A percentile compares a stretch with the other conserved stretches of the same genome.
phyloP scores from a whole-genome alignment of 2,888 invertebrate species.

The Blomia tropicalis region DNA sequence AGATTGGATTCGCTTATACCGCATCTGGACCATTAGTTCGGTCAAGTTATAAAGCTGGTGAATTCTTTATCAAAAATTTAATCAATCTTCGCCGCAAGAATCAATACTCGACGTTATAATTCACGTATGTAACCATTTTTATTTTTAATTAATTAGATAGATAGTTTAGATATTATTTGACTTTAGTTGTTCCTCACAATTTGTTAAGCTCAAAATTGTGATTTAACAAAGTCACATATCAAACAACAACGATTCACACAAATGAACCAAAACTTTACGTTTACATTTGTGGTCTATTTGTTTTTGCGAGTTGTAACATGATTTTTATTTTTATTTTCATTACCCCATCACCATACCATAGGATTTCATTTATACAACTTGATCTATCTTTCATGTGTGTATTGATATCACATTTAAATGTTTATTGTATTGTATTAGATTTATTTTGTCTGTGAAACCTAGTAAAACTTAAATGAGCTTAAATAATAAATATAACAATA shows the following conservation, averaged over 20 bases:
- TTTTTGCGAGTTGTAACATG: constrained; percentile 16
- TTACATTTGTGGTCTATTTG: background rate
- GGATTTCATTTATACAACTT: too few species aligned
- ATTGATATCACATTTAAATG: background rate
- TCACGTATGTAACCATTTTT: background rate
- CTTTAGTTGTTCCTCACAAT: constrained; percentile 1
- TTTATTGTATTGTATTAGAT: background rate
- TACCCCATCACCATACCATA: too few species aligned
- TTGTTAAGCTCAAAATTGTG: constrained; percentile 7
- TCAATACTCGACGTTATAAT: too few species aligned
- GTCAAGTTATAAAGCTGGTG: constrained; percentile 95
- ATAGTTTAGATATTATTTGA: background rate
- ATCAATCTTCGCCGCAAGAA: constrained; percentile 41
- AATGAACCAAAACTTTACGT: background rate
- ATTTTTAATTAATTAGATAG: background rate
- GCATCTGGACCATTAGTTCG: constrained; percentile 93
- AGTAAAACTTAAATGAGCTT: background rate
- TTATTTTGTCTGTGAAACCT: background rate
- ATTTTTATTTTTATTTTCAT: background rate
- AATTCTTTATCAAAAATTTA: constrained; percentile 70
- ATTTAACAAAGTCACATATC: constrained; percentile 8
- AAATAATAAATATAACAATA: background rate
- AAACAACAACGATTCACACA: constrained; percentile 8
- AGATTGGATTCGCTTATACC: constrained; percentile 82
- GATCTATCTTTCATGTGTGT: too few species aligned